Base-by-base conservation (phyloP, 2,888 invertebrate genomes). In the Calephelis perditalis region DNA sequence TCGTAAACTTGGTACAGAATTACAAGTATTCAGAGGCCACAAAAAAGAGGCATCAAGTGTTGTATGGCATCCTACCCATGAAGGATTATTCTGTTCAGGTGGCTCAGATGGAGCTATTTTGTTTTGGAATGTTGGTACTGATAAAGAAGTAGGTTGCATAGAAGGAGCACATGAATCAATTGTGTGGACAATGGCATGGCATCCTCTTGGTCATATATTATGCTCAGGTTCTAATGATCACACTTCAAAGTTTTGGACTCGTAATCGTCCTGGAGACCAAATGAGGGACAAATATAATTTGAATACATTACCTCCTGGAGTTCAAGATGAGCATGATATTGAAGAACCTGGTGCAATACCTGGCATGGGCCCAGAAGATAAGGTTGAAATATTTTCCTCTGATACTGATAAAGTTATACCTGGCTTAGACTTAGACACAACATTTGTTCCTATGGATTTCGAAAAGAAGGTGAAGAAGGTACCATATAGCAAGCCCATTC, bases 141-240 rank as follows among this genome's bases (percentile, higher is more conserved):
- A 99, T 78, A 99, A 99, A 82, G 99, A 99, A 92, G 97, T 99
- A 46, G 99, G 99, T 15, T 95, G 96, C 15, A 98, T 99, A 75
- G 99, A 99, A 90, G 97, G 98, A 75, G 99, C 99, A 3, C 99
- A 99, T 85, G 99, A 99, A 82, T 98, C 98, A 75, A 98, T 99
- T 77, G 98, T 99, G 5, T 99, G 99, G 99, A 97, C 98, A 11
- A 92, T 99, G 77, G 98, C 98, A 43, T 99, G 99, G 99, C 99
- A 99, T 92, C 99, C 99, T 0, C 91, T 99, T 15, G 99, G 99
- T 0, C 99, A 99, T 77, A 99, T 99, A 73, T 91, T 99, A 44
- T 99, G 98, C 76, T 98, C 99, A 4, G 99, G 99, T 0, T 99
- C 99, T n/a, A 99, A 99, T 87, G 99, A 99, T 86, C 99, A 99